Evolutionary conservation across 2,888 invertebrate genomes (phyloP), one percentile per base, ranked within the genome.

Genomic region (Orthosia gothica): DNA sequence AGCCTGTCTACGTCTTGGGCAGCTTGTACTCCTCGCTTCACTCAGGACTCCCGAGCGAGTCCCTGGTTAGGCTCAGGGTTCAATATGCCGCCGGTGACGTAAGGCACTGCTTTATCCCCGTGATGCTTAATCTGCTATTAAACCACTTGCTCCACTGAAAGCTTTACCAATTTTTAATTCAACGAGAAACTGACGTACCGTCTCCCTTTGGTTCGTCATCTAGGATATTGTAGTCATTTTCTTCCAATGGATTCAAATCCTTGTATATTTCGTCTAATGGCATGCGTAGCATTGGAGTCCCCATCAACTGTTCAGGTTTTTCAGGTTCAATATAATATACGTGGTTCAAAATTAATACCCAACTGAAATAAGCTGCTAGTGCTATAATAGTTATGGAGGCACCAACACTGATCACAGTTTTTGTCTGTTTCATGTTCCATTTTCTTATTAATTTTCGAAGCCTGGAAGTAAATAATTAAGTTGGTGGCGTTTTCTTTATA

Each of bases 221-320:
- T 32, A 78, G 9, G 16, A 70, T 88, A 63, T 67, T 76, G 20
- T 90, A 86, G 47, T 93, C 79, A 45, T 68, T 72, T 1, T 70
- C 76, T 45, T 70, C 45, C 1, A 67, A 18, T 63, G 40, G 7
- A 45, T 32, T 75, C 20, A 74, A 5, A 57, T 86, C 79, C 16
- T 82, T 82, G 54, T 88, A 88, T 11, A 80, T 52, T 71, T 90
- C 87, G 71, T 92, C 84, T 45, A 95, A 83, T 2, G 92, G 88
- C n/a, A 94, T 40, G 61, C 91, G 94, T 62, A 49, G 83, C 81
- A 95, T 90, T 3, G 93, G 92, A 15, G 84, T 88, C 7, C 87
- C 88, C 47, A 71, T 57, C 11, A 76, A 49, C 0, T 58, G 58
- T 20, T 52, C 50, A 5, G 76, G 65, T 40, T 77, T 82, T 7